Percentiles rank a stretch among this genome's conserved stretches.
These are phyloP conservation scores for Chaetogeoica ovagalla DNA, from an alignment of 2,888 invertebrate genomes.

Conservation along the genomic window DNA sequence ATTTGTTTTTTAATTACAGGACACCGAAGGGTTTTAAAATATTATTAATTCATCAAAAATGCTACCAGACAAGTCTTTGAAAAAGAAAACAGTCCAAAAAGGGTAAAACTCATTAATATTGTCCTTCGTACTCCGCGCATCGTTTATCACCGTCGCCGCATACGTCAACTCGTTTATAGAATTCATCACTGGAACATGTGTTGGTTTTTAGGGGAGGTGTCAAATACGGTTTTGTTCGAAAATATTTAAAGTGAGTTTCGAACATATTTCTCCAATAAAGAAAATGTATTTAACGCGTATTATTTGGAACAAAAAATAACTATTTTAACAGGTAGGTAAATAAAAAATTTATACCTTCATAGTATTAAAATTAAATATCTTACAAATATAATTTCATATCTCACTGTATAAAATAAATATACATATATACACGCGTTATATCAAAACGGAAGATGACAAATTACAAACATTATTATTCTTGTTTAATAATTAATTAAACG, in stretches of 20 bases:
- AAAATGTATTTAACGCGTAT: not conserved
- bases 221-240: not conserved
- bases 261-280: not conserved
- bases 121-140: not conserved
- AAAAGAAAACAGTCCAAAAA: constrained; percentile 9
- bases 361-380: too few relatives aligned
- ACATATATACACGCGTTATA: too few relatives aligned
- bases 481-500: too few relatives aligned
- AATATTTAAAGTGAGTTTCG: not conserved
- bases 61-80: not conserved
- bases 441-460: too few relatives aligned
- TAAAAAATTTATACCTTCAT: too few relatives aligned
- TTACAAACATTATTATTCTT: too few relatives aligned
- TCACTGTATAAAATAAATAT: too few relatives aligned
- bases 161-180: constrained; percentile 31
- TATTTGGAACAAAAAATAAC: too few relatives aligned
- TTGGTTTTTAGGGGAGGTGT: constrained; percentile 13
- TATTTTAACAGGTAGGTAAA: too few relatives aligned
- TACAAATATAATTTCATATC: too few relatives aligned
- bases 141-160: constrained; percentile 33
- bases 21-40: not conserved
- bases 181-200: constrained; percentile 23
- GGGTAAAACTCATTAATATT: constrained; percentile 47
- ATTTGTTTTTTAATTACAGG: not conserved
- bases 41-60: constrained; percentile 18